Conservation (phyloP, 2,113 vertebrate genomes). For the Onychostruthus taczanowskii region DNA sequence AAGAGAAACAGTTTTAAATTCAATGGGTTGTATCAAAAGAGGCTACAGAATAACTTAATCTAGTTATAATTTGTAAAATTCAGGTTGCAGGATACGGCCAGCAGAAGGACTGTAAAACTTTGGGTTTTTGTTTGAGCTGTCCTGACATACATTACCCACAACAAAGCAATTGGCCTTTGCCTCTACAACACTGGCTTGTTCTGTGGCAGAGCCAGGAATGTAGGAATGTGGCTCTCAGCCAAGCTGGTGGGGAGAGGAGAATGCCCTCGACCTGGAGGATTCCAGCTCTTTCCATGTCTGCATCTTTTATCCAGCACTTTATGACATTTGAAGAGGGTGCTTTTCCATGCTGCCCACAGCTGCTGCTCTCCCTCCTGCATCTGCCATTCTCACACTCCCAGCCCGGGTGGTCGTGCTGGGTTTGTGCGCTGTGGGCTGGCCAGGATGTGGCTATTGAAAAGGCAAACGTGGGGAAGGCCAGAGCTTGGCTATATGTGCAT, state of each 20-base stretch:
- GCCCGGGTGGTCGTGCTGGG: neutral
- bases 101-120: neutral
- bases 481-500: neutral
- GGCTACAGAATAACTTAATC: neutral
- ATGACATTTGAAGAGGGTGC: neutral
- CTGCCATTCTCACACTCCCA: neutral
- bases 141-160: conserved; percentile 17
- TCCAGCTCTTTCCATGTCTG: neutral
- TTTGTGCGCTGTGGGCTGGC: neutral
- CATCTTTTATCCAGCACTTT: neutral
- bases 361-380: neutral
- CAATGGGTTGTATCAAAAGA: neutral
- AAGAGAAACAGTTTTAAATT: neutral
- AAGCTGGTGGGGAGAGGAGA: conserved; percentile 9
- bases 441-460: conserved; percentile 37
- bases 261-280: conserved; percentile 10
- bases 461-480: neutral
- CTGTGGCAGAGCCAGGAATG: conserved; percentile 2
- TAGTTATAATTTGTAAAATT: neutral
- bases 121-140: neutral
- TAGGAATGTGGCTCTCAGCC: conserved; percentile 34
- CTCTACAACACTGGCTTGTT: conserved; percentile 18
- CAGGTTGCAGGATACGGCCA: neutral
- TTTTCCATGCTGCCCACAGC: neutral
- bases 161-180: neutral